Evolutionary conservation across 1,140 invertebrate species (phyloP), one percentile per base, ranked within the genome.

Genomic region (Drosophila subobscura): DNA sequence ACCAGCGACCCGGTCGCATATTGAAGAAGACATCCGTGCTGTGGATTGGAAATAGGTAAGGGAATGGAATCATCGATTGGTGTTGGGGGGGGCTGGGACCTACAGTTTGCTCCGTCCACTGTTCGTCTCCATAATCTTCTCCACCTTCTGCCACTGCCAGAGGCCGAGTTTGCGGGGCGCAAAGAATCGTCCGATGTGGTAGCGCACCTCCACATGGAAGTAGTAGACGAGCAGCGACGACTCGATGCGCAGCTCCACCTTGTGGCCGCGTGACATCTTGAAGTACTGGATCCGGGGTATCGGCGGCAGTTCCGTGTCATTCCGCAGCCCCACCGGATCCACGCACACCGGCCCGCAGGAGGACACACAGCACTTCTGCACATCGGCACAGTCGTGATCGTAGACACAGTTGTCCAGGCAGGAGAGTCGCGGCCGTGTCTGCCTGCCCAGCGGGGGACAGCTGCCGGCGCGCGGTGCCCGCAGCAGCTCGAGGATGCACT

Each of bases 1-100:
- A 96, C 95, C 95, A 96, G 14, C 94, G 93, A 14, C 95, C 95
- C 0, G 95, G 94, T 75, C 94, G 94, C 46, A 95, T 88, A 12
- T 93, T 93, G 7, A 95, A 92, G 2, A 93, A 92, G 6, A 93
- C 92, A 64, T 93, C 93, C 1, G 93, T 92, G 59, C 74, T 92
- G 51, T 33, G 66, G 68, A n/a, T 51, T 29, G 22, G 4, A 4
- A 25, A 25, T 53, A 8, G 27, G 5, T 37, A 23, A 25, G 6
- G 1, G 7, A 33, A 45, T 22, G 41, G 16, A 29, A n/a, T 22
- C 16, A 27, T 37, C 16, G 40, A 40, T 16, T 45, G 52, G 40
- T 5, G 25, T 6, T 33, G n/a, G n/a, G 10, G 8, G 12, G 12
- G 6, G 16, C 1, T 20, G 16, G 12, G 25, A 81, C 83, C 49